Base-by-base conservation (phyloP, 2,113 vertebrate species). In the Paradisaea rubra region DNA sequence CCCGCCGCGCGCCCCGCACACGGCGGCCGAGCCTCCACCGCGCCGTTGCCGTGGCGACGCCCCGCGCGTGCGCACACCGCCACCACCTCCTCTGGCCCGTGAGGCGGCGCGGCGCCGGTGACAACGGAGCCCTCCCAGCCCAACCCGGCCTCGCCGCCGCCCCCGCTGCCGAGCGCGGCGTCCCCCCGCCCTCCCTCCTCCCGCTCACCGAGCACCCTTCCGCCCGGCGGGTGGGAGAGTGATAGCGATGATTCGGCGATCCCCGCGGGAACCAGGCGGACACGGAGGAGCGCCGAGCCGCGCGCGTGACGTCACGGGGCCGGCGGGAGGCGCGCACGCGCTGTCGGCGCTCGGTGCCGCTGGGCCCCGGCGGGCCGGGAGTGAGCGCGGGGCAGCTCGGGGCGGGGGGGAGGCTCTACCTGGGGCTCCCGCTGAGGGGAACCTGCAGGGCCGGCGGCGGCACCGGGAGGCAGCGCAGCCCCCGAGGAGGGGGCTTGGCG, bases 341-440 rank as follows among this genome's bases (percentile, higher is more conserved):
- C 65, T 4, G 19, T 52, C 3, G 4, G 22, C 3, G 11, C 1
- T 15, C 8, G 12, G 45, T 15, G 81, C 9, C 3, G n/a, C 41
- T 6, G 64, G 27, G 23, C 6, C 3, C 7, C 7, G 18, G 35
- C 24, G 24, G 65, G 15, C 5, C 22, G n/a, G 33, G 9, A 2
- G 0, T 2, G 47, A 9, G 47, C 7, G 37, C 13, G 19, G 53
- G 2, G 9, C 10, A 0, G 78, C 39, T 37, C 37, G 37, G 37
- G 10, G 37, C 9, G 37, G 37, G 37, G 9, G 37, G 37, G 37
- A 37, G 37, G 22, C 2, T 41, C 35, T 1, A 16, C 8, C 2
- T 2, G 33, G 25, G 27, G 9, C 20, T 68, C 6, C 53, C 22
- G 25, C 15, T 15, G 37, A 1, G 14, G 27, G 63, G 16, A 24